Conservation (phyloP, 2,113 vertebrate genomes). For the Cololabis saira region DNA sequence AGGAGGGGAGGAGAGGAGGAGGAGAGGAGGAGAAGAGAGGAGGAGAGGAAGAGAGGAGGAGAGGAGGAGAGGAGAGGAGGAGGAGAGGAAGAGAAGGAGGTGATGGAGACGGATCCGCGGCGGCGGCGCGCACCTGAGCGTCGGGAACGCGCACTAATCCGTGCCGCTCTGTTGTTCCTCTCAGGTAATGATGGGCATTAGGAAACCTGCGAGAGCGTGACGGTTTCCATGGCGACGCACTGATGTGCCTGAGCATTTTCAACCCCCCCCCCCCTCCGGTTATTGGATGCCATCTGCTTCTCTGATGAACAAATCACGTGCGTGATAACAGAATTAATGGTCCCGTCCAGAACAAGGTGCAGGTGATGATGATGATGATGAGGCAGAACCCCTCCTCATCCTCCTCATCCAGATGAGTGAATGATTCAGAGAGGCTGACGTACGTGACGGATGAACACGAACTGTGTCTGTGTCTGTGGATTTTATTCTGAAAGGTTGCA, state of each 20-base stretch:
- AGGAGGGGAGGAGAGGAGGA: too few relatives aligned
- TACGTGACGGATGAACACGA: neutral
- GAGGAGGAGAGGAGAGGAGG: too few relatives aligned
- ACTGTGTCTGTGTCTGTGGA: too few relatives aligned
- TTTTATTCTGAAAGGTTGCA: too few relatives aligned
- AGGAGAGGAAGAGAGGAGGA: too few relatives aligned
- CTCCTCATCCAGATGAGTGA: conserved; percentile 10
- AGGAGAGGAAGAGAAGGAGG: too few relatives aligned
- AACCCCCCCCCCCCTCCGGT: conserved; percentile 46
- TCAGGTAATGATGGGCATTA: conserved; percentile 75
- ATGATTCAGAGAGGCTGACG: neutral
- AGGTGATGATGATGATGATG: conserved; percentile 14
- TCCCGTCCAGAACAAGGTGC: conserved; percentile 18
- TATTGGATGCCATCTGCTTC: conserved; percentile 76
- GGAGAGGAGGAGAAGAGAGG: too few relatives aligned
- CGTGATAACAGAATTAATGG: conserved; percentile 44
- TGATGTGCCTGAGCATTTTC: conserved; percentile 40
- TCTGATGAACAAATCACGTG: conserved; percentile 57
- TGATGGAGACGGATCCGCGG: conserved; percentile 55
- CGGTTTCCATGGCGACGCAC: conserved; percentile 75
- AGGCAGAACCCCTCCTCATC: conserved; percentile 14
- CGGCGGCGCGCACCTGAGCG: conserved; percentile 59
- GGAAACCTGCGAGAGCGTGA: conserved; percentile 60
- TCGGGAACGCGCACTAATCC: conserved; percentile 67
- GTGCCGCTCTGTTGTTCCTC: conserved; percentile 68